These are phyloP conservation scores for Amblyjoppa proteus DNA, from an alignment of 2,888 invertebrate species.

Conservation along the genomic window DNA sequence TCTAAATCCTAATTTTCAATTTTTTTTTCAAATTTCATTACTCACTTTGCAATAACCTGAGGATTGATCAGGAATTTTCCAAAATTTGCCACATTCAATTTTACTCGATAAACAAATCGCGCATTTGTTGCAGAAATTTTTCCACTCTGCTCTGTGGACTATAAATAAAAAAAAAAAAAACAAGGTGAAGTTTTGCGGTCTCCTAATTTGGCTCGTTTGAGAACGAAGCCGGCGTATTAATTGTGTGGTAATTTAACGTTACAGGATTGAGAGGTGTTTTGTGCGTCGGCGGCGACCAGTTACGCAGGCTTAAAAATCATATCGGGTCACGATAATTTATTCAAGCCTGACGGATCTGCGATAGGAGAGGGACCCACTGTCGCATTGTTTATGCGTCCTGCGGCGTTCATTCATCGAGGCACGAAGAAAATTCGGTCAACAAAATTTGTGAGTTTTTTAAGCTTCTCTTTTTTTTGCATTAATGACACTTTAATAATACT, in stretches of 20 bases:
- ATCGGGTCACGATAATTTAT: not conserved
- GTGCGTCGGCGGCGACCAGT: not conserved
- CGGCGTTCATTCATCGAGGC: not conserved
- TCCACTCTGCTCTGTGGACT: not conserved
- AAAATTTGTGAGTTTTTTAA: not conserved
- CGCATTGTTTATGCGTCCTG: slow-evolving; percentile 15
- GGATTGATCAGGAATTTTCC: not conserved
- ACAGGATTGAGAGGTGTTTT: not conserved
- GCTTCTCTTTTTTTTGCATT: not conserved
- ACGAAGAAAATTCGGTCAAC: not conserved
- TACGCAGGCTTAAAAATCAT: not conserved
- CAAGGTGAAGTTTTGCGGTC: not conserved
- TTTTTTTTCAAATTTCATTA: not conserved
- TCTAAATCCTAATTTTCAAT: not conserved
- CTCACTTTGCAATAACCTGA: slow-evolving; percentile 15
- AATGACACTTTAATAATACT: not conserved
- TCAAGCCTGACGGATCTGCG: not conserved
- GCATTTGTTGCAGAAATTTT: not conserved
- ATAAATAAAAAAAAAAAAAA: not conserved
- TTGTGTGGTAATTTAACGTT: not conserved
- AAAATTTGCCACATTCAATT: not conserved
- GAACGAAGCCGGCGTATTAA: not conserved
- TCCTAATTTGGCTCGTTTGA: not conserved
- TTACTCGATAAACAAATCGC: not conserved
- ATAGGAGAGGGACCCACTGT: not conserved